Percentiles rank a stretch among this genome's conserved stretches.
These are phyloP conservation scores for Drosophila picticornis DNA, from an alignment of 2,888 invertebrate genomes.

Conservation along the genomic window DNA sequence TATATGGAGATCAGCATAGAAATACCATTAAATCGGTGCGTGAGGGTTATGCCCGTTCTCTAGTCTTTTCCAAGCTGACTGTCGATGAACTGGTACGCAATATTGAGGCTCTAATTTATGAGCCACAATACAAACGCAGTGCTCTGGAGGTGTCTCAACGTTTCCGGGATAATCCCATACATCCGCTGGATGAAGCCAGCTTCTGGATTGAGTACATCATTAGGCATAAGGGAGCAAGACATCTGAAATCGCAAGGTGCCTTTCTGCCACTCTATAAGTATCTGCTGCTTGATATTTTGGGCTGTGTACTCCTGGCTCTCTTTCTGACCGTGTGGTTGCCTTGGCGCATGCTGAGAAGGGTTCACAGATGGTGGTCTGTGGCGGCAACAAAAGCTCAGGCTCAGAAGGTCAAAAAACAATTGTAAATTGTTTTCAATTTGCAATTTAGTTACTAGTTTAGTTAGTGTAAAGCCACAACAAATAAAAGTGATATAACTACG, in stretches of 20 bases:
- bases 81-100: conserved; percentile 81
- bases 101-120: conserved; percentile 82
- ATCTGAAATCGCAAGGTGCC: conserved; percentile 84
- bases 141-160: conserved; percentile 85
- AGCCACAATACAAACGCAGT: conserved; percentile 84
- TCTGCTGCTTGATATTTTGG: conserved; percentile 86
- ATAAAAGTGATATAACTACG: conserved; percentile 58
- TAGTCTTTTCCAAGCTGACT: conserved; percentile 83
- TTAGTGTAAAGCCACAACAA: conserved; percentile 21
- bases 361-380: conserved; percentile 54
- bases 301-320: conserved; percentile 79
- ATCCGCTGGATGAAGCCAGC: conserved; percentile 87
- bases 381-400: conserved; percentile 20
- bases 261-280: conserved; percentile 85
- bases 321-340: conserved; percentile 69
- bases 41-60: conserved; percentile 83
- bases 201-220: conserved; percentile 88
- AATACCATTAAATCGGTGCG: conserved; percentile 84
- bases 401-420: conserved; percentile 50
- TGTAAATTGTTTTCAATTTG: conserved; percentile 28
- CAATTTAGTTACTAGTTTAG: conserved; percentile 8
- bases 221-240: conserved; percentile 84
- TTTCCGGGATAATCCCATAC: conserved; percentile 87
- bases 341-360: conserved; percentile 61
- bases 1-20: conserved; percentile 85